These are phyloP conservation scores for Frankliniella intonsa DNA, from an alignment of 2,888 invertebrate genomes.

Conservation along the genomic window DNA sequence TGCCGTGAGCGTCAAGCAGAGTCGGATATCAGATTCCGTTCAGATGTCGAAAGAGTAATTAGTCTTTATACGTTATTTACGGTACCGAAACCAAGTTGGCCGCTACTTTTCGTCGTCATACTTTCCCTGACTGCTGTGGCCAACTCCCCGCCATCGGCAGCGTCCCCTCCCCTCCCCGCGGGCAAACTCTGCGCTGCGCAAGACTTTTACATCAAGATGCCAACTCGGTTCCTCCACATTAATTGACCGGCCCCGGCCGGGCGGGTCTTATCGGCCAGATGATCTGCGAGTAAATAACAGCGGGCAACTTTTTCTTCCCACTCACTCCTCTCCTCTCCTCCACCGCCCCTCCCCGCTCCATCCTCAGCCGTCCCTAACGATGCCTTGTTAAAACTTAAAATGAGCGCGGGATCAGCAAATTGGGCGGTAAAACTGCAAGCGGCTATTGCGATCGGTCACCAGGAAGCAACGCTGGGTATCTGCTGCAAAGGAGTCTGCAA, in stretches of 20 bases:
- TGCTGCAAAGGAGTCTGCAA: not conserved
- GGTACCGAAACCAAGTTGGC: too few relatives aligned
- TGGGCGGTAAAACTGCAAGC: too few relatives aligned
- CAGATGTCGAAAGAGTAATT: too few relatives aligned
- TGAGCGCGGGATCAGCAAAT: too few relatives aligned
- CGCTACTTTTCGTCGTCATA: too few relatives aligned
- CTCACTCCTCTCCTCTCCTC: not conserved
- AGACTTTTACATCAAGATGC: too few relatives aligned
- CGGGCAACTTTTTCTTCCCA: not conserved
- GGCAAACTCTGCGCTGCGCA: too few relatives aligned
- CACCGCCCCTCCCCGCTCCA: not conserved
- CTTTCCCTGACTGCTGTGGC: too few relatives aligned
- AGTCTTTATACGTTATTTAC: too few relatives aligned
- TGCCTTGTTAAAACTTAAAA: constrained; percentile 8
- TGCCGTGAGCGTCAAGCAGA: not conserved
- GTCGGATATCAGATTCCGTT: not conserved
- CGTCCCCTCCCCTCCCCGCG: too few relatives aligned
- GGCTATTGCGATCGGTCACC: not conserved
- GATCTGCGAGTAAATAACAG: constrained; percentile 4
- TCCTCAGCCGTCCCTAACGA: not conserved
- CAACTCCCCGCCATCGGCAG: too few relatives aligned
- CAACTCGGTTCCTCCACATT: not conserved
- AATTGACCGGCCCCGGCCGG: not conserved
- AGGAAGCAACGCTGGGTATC: not conserved
- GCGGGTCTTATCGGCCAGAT: not conserved